Evolutionary conservation across 2,113 vertebrate species (phyloP).

Genomic region (Rousettus leschenaultii): DNA sequence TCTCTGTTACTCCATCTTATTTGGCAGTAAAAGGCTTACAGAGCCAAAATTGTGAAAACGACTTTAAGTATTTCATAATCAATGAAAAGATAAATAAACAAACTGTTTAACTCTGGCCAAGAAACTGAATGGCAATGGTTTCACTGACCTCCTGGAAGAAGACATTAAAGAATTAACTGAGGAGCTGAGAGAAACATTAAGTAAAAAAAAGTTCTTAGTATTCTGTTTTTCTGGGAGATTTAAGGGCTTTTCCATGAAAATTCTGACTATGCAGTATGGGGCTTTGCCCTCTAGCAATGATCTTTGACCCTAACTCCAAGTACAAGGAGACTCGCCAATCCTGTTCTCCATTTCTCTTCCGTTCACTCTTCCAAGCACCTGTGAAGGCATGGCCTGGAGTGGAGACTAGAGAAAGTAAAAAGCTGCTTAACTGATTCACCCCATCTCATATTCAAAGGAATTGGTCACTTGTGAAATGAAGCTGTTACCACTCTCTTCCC

Average conservation of each 20-base stretch:
- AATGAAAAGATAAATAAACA: not conserved
- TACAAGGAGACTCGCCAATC: not conserved
- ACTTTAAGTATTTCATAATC: not conserved
- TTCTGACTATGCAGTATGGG: not conserved
- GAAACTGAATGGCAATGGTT: not conserved
- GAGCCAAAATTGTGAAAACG: not conserved
- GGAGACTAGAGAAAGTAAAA: not conserved
- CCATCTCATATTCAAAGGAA: not conserved
- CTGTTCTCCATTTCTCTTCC: not conserved
- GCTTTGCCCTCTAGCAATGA: not conserved
- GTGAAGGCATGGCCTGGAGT: not conserved
- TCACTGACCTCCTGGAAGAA: not conserved
- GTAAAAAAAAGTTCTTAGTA: not conserved
- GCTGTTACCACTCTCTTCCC: not conserved
- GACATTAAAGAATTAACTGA: not conserved
- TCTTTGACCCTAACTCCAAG: not conserved
- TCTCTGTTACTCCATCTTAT: not conserved
- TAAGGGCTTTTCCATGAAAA: not conserved
- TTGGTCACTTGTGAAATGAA: not conserved
- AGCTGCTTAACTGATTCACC: not conserved
- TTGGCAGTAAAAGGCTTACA: not conserved
- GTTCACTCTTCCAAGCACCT: not conserved
- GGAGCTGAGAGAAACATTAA: not conserved
- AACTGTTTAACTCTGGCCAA: not conserved
- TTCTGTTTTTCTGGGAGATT: not conserved